Evolutionary conservation across 2,113 vertebrate genomes (phyloP).

Genomic region (Oncorhynchus tshawytscha): DNA sequence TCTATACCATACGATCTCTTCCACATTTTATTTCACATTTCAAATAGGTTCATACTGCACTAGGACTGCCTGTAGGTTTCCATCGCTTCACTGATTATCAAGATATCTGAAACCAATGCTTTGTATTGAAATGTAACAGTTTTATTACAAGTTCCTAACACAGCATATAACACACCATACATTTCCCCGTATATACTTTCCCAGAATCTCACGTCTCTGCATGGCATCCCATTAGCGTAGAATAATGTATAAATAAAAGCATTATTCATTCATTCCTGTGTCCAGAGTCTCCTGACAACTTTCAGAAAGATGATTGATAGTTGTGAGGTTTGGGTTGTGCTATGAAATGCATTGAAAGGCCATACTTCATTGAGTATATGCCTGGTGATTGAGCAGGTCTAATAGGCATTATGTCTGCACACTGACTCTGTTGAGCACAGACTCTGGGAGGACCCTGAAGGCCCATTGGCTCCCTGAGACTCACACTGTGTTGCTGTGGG

Average conservation of each 20-base stretch:
- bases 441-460: slow-evolving; percentile 64
- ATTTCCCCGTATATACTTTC: slow-evolving; percentile 41
- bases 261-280: slow-evolving; percentile 29
- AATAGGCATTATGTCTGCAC: slow-evolving; percentile 90
- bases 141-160: slow-evolving; percentile 32
- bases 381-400: slow-evolving; percentile 80
- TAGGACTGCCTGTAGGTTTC: slow-evolving; percentile 3
- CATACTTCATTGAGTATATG: slow-evolving; percentile 58
- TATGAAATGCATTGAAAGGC: slow-evolving; percentile 56
- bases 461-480: slow-evolving; percentile 62
- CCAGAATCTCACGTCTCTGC: slow-evolving; percentile 36
- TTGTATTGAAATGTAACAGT: slow-evolving; percentile 12
- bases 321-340: slow-evolving; percentile 55
- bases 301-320: slow-evolving; percentile 69
- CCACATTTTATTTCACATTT: too few relatives aligned
- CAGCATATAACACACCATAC: slow-evolving; percentile 13
- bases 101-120: slow-evolving; percentile 18
- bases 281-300: slow-evolving; percentile 31
- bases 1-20: too few relatives aligned
- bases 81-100: slow-evolving; percentile 38
- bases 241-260: slow-evolving; percentile 55
- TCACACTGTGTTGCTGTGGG: slow-evolving; percentile 75
- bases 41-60: too few relatives aligned
- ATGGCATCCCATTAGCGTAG: slow-evolving; percentile 44
- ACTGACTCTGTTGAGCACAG: slow-evolving; percentile 80